Evolutionary conservation across 1,140 invertebrate genomes (phyloP).

Genomic region (Drosophila watanabei): DNA sequence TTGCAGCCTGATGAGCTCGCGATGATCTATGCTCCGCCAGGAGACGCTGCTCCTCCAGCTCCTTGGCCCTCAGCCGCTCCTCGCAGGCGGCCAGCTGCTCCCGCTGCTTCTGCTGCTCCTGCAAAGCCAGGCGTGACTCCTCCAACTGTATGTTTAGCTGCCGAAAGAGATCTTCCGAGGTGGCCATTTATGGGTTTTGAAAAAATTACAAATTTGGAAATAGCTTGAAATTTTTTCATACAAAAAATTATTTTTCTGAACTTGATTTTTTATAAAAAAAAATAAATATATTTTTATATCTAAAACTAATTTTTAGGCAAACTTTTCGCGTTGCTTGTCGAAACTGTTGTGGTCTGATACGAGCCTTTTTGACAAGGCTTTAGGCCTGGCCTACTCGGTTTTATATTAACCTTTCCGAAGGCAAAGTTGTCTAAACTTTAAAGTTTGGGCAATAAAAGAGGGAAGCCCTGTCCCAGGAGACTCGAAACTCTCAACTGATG

Average conservation of each 20-base stretch:
- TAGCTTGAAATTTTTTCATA: not conserved
- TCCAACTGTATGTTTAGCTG: not conserved
- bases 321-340: not conserved
- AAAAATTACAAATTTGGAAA: not conserved
- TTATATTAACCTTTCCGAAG: not conserved
- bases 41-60: not conserved
- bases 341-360: not conserved
- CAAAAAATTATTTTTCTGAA: not conserved
- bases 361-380: not conserved
- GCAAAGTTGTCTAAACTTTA: constrained; percentile 3
- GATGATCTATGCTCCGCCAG: not conserved
- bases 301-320: not conserved
- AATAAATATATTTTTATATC: not conserved
- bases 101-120: not conserved
- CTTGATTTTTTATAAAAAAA: not conserved
- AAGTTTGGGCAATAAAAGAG: not conserved
- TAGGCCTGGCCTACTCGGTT: not conserved
- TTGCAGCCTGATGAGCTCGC: not conserved
- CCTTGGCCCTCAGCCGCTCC: not conserved
- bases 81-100: not conserved
- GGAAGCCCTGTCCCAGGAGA: not conserved
- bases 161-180: not conserved
- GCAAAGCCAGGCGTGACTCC: not conserved
- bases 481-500: not conserved
- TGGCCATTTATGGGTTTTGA: not conserved